Base-by-base conservation (phyloP, 2,888 invertebrate species). In the Trypoxylon attenuatum region DNA sequence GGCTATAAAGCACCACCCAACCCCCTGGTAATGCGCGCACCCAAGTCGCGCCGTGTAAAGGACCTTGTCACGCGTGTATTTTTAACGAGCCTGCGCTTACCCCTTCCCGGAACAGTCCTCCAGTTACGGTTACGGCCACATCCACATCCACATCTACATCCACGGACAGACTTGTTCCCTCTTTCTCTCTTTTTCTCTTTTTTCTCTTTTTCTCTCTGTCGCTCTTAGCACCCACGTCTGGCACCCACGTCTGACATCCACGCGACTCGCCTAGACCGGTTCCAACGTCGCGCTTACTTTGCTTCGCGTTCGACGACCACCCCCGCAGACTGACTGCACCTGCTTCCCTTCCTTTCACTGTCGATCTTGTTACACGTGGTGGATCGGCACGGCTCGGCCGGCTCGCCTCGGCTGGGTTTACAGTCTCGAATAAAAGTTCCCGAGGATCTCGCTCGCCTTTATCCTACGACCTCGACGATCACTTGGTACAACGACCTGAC, bases 31-130 rank as follows among this genome's bases (percentile, higher is more conserved):
- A 21, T 19, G 50, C 70, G 64, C 66, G 73, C 69, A 68, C 56
- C 62, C 62, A 58, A 73, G 73, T 71, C 69, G 69, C 71, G 69
- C 59, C 74, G 68, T 50, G 68, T 65, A 75, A 79, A 78, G 72
- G 71, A 78, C 59, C 73, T 79, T 71, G 76, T 79, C 78, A 78
- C 77, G 74, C 78, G 77, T 81, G 68, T 78, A 75, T 79, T 79
- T 81, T 81, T 81, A 81, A 81, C 75, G 81, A 81, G 78, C 61
- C 68, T 65, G 47, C 71, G 71, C 64, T 60, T 57, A 54, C 61
- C 52, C 52, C 60, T 51, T 27, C 27, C 47, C n/a, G n/a, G n/a
- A n/a, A n/a, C n/a, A n/a, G n/a, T n/a, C n/a, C 6, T 25, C 39
- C n/a, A 13, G 27, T 16, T 47, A 42, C 42, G 39, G 22, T 42